Conservation (phyloP, 2,113 vertebrate species). For the Colaptes auratus region DNA sequence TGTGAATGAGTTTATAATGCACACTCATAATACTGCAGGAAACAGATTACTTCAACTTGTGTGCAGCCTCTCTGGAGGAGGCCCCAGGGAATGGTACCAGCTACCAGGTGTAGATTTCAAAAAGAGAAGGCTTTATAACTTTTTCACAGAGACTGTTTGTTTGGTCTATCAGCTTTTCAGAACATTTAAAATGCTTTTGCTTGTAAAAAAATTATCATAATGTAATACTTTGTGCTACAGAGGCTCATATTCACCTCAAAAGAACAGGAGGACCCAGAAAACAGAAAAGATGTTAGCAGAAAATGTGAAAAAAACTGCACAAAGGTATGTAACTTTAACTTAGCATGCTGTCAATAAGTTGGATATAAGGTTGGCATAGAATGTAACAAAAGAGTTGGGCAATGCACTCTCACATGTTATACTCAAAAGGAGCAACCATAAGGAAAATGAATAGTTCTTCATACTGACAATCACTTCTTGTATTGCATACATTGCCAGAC, state of each 20-base stretch:
- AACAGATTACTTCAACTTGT: neutral
- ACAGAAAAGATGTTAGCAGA: neutral
- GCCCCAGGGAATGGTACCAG: neutral
- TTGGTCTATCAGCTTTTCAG: neutral
- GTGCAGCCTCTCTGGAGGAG: neutral
- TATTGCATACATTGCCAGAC: neutral
- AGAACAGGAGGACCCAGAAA: neutral
- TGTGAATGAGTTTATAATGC: neutral
- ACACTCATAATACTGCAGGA: neutral
- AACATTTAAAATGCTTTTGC: neutral
- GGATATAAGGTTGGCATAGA: neutral
- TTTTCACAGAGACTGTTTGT: neutral
- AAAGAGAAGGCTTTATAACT: neutral
- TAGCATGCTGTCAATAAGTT: neutral
- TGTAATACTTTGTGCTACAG: neutral
- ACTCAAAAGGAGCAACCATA: neutral
- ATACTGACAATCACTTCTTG: neutral
- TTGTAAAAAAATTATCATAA: neutral
- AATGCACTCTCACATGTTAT: neutral
- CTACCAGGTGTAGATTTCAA: neutral
- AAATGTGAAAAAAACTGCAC: neutral
- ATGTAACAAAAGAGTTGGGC: neutral
- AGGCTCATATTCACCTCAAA: neutral
- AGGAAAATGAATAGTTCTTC: neutral
- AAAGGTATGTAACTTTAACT: neutral